These are phyloP conservation scores for Anagyrus pseudococci DNA, from an alignment of 2,888 invertebrate species.

Conservation along the genomic window DNA sequence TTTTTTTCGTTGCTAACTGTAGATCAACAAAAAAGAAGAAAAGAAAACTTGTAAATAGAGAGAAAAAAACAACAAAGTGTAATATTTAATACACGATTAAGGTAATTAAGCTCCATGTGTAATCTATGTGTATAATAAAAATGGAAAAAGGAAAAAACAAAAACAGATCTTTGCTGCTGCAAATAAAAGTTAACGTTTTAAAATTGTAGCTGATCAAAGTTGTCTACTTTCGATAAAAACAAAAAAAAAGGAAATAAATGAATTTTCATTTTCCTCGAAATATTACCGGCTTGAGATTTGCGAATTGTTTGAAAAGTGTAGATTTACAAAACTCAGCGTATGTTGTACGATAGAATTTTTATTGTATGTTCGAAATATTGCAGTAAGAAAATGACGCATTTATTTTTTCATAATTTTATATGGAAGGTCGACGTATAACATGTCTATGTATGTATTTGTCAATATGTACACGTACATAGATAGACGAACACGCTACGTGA, in stretches of 20 bases:
- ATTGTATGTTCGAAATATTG: slow-evolving; percentile 15
- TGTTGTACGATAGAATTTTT: slow-evolving; percentile 19
- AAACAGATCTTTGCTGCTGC: slow-evolving; percentile 17
- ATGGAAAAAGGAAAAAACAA: neutral
- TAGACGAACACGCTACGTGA: neutral
- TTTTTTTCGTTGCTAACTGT: no score
- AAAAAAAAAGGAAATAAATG: neutral
- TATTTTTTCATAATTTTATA: slow-evolving; percentile 33
- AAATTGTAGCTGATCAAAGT: slow-evolving; percentile 11
- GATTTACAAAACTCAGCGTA: neutral
- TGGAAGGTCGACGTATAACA: slow-evolving; percentile 5
- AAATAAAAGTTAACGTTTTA: slow-evolving; percentile 7
- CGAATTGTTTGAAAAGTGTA: slow-evolving; percentile 4
- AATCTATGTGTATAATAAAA: slow-evolving; percentile 26
- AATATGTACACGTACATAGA: neutral
- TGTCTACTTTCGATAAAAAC: slow-evolving; percentile 6
- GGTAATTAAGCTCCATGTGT: slow-evolving; percentile 22
- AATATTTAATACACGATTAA: slow-evolving; percentile 11
- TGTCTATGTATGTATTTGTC: slow-evolving; percentile 5
- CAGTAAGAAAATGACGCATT: slow-evolving; percentile 22
- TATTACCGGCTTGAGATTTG: slow-evolving; percentile 1
- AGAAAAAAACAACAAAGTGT: slow-evolving; percentile 14
- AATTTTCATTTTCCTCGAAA: slow-evolving; percentile 1
- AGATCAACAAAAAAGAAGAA: neutral
- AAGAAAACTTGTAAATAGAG: neutral